A percentile compares a stretch with the other conserved stretches of the same genome.
These are phyloP conservation scores for Elmis aenea DNA, from an alignment of 2,888 invertebrate species.

Conservation along the genomic window DNA sequence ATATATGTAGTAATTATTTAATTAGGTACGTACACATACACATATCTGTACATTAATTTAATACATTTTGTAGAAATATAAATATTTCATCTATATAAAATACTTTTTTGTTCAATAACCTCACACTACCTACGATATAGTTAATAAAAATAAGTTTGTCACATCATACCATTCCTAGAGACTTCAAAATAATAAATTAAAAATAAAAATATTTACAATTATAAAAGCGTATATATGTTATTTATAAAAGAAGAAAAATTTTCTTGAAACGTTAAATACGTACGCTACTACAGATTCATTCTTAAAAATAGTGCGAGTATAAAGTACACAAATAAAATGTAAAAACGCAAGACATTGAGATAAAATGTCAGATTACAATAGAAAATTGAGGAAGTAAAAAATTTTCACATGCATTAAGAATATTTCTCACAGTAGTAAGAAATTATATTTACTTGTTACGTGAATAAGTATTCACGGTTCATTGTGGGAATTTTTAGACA, in stretches of 20 bases:
- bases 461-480: slow-evolving; percentile 26
- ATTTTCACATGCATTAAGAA: slow-evolving; percentile 23
- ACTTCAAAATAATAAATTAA: not conserved
- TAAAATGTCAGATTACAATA: slow-evolving; percentile 6
- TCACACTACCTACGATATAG: no score
- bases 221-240: slow-evolving; percentile 1
- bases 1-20: slow-evolving; percentile 24
- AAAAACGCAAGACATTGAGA: slow-evolving; percentile 11
- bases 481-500: slow-evolving; percentile 42
- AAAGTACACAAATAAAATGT: not conserved
- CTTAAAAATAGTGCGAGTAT: no score
- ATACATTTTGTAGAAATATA: slow-evolving; percentile 28
- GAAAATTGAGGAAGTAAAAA: slow-evolving; percentile 20
- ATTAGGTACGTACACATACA: slow-evolving; percentile 21
- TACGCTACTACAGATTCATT: no score
- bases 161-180: no score
- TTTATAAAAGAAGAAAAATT: no score
- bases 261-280: no score
- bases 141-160: no score
- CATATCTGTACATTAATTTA: slow-evolving; percentile 30
- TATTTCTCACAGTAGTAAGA: slow-evolving; percentile 24
- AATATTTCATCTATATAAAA: slow-evolving; percentile 15
- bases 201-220: slow-evolving; percentile 3
- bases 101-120: not conserved
- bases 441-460: slow-evolving; percentile 22